Evolutionary conservation across 2,888 invertebrate species (phyloP).

Genomic region (Tetheella fluctuosa): DNA sequence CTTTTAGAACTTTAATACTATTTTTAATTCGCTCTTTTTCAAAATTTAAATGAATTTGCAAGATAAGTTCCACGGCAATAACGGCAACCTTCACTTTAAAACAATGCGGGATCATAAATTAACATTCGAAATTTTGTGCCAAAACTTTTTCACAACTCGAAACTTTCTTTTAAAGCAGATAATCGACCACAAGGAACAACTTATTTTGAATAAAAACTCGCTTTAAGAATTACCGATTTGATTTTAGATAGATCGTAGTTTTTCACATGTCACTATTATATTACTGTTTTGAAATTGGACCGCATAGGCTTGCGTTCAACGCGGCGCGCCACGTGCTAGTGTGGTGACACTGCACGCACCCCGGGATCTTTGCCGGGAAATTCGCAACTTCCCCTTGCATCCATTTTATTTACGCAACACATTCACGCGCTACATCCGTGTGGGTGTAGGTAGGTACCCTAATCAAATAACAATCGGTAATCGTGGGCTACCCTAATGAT

Average conservation of each 20-base stretch:
- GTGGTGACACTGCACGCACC: conserved; percentile 70
- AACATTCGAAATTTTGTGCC: not conserved
- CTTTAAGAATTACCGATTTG: conserved; percentile 1
- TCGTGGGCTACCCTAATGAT: conserved; percentile 68
- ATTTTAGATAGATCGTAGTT: not conserved
- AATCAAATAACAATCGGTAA: conserved; percentile 73
- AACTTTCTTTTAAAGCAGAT: not conserved
- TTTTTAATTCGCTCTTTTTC: too few relatives aligned
- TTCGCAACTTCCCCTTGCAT: conserved; percentile 16
- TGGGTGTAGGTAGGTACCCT: conserved; percentile 56
- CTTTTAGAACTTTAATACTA: not conserved
- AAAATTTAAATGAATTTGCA: not conserved
- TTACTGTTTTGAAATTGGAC: conserved; percentile 57
- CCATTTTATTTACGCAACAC: conserved; percentile 26
- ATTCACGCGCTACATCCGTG: conserved; percentile 38
- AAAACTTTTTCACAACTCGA: not conserved
- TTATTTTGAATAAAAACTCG: not conserved
- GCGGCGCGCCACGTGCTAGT: conserved; percentile 77
- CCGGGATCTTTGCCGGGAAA: conserved; percentile 64
- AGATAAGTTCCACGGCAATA: not conserved
- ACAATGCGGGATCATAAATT: not conserved
- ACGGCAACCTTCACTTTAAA: not conserved
- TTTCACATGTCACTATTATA: conserved; percentile 32
- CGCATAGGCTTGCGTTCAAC: conserved; percentile 75
- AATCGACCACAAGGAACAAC: not conserved